Base-by-base conservation (phyloP, 2,888 invertebrate genomes). In the Axea sp. region DNA sequence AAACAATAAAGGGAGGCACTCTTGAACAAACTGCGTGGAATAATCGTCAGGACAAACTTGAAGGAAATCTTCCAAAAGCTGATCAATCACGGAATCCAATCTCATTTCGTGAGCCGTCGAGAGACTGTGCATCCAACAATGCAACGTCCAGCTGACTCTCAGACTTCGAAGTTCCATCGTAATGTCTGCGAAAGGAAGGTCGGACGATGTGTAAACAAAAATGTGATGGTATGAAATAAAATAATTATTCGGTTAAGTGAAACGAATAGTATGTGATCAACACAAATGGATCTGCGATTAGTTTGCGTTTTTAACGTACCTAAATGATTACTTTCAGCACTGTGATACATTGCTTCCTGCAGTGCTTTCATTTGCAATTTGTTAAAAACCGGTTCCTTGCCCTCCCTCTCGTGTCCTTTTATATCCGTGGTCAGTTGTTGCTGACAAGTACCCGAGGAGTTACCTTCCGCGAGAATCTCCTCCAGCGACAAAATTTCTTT, bases 311-410 rank as follows among this genome's bases (percentile, higher is more conserved):
- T 71, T 39, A 14, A 11, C 45, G 80, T 83, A 93, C 94, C 94
- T 80, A 96, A 89, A 87, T 96, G 94, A 82, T 96, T 95, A 84
- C 95, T 96, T 88, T 97, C 97, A 0, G 96, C 95, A 72, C 96
- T 95, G 84, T 96, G 96, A 85, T 97, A 97, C 95, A 97, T 95
- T 12, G 97, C 96, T 87, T 97, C 96, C 83, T 96, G 96, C 64
- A 96, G 89, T 33, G 94, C 93, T 79, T 95, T 93, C 76, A 94
- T 92, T 88, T 96, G 96, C 22, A 92, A 91, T 88, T 96, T 96
- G 78, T 92, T 95, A 82, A 95, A 87, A 8, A 84, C 86, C 35
- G 86, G 84, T 62, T 88, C 88, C 31, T 87, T 85, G 7, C 81
- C 82, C 53, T 86, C 85, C 39, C 82, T 79, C 31, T 81, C 82